Evolutionary conservation across 1,140 invertebrate genomes (phyloP).

Genomic region (Drosophila asahinai): DNA sequence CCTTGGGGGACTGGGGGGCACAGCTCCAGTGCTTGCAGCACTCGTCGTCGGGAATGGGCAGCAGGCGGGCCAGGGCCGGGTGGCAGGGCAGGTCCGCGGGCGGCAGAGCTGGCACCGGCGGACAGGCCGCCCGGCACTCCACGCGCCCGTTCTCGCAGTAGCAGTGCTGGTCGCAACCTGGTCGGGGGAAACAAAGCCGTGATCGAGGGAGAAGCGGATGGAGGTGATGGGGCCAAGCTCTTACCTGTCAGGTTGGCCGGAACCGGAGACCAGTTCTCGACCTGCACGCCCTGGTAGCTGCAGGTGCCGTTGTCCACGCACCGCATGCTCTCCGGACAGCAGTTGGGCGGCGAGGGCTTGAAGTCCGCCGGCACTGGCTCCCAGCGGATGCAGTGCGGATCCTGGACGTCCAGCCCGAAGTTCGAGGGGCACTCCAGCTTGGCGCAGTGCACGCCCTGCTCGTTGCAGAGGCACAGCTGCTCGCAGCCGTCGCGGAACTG

Average conservation of each 20-base stretch:
- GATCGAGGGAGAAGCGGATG: constrained; percentile 19
- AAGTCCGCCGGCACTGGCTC: constrained; percentile 91
- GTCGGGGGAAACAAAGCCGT: constrained; percentile 46
- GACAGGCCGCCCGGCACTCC: constrained; percentile 92
- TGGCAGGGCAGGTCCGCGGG: constrained; percentile 91
- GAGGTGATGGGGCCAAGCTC: constrained; percentile 16
- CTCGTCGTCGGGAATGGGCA: constrained; percentile 90
- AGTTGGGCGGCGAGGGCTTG: constrained; percentile 90
- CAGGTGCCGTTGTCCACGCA: constrained; percentile 93
- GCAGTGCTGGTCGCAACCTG: constrained; percentile 93
- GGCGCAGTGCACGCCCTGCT: constrained; percentile 89
- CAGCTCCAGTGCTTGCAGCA: constrained; percentile 93
- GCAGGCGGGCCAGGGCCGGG: constrained; percentile 87
- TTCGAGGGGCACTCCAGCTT: constrained; percentile 93
- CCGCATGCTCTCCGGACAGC: constrained; percentile 91
- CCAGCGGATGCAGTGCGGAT: constrained; percentile 94
- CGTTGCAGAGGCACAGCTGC: constrained; percentile 89
- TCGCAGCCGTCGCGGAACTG: constrained; percentile 93
- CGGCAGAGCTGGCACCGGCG: constrained; percentile 90
- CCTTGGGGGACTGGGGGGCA: constrained; percentile 57
- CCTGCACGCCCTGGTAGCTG: constrained; percentile 88
- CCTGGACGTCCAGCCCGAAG: constrained; percentile 92
- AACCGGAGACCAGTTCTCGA: constrained; percentile 90
- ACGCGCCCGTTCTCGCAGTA: constrained; percentile 94
- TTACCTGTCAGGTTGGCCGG: constrained; percentile 87